These are phyloP conservation scores for Poeciliopsis turneri DNA, from an alignment of 2,797 vertebrate genomes.

Conservation along the genomic window DNA sequence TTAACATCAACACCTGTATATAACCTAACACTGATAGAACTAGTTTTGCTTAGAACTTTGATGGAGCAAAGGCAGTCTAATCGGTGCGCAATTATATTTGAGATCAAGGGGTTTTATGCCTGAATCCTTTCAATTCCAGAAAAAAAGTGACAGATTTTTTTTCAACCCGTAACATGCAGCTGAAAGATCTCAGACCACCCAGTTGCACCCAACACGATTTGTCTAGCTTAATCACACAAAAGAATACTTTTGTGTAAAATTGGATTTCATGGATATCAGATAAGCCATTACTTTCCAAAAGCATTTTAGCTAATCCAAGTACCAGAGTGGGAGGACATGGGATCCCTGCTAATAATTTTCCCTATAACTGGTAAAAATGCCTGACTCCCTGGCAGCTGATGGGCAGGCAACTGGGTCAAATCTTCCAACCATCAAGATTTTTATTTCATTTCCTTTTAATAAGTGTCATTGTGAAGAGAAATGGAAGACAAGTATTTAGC, in stretches of 20 bases:
- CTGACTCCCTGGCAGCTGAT: not conserved
- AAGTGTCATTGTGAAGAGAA: not conserved
- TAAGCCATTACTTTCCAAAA: not conserved
- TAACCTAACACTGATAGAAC: not conserved
- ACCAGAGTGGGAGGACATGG: not conserved
- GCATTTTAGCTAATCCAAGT: not conserved
- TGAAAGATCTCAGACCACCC: not conserved
- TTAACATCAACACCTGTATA: conserved; percentile 3
- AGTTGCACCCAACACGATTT: not conserved
- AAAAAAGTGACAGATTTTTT: conserved; percentile 8
- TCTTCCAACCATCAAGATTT: not conserved
- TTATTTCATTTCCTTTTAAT: not conserved
- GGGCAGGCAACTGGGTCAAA: no score
- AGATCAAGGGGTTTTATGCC: conserved; percentile 8
- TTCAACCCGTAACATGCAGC: conserved; percentile 4
- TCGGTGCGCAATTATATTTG: conserved; percentile 5
- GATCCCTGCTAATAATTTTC: not conserved
- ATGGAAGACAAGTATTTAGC: not conserved
- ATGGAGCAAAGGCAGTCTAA: not conserved
- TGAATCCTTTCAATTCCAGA: conserved; percentile 6
- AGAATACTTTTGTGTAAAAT: not conserved
- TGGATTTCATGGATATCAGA: not conserved
- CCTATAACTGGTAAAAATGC: not conserved
- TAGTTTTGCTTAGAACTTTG: not conserved
- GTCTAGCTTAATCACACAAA: not conserved